Evolutionary conservation across 2,797 vertebrate species (phyloP), one percentile per base, ranked within the genome.

Genomic region (Danio kyathit): DNA sequence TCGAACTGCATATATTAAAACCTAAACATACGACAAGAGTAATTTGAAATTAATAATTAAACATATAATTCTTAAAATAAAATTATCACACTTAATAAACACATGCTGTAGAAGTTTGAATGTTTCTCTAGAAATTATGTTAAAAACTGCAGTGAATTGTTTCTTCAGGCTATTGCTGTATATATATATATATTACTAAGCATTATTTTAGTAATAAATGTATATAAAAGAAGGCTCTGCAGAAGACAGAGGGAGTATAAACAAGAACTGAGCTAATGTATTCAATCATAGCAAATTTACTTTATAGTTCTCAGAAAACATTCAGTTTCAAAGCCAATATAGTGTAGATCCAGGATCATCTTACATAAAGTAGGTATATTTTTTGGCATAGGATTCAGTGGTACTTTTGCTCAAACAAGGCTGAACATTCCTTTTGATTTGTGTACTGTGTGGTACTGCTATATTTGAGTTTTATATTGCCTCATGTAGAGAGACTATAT

Each of bases 391-490:
- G 10, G 29, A 12, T 29, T 44, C 29, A 21, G 79, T 21, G 29
- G 49, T 72, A 74, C 49, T 69, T 66, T 81, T 49, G 70, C 70
- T 84, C 69, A 56, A 59, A 56, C 21, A 57, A 64, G 41, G 74
- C 61, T 59, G 65, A 48, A 80, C 78, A 76, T 46, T 70, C 54
- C 41, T 60, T 49, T 64, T n/a, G 74, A 80, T 84, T 74, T 82
- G 46, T 64, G 46, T 40, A 0, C 19, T 78, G 59, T 12, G 57
- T 43, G 59, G 14, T 19, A n/a, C 71, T 79, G 71, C 5, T 83
- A 44, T 67, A 61, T 72, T 60, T 64, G 16, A 21, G 52, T 43
- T 74, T 70, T 71, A 71, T 72, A 72, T 63, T 54, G 59, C 72
- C 67, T 63, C 76, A 77, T 76, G 60, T 75, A 70, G 56, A 81